These are phyloP conservation scores for Diphyllodes magnificus DNA, from an alignment of 2,113 vertebrate species.

Conservation along the genomic window DNA sequence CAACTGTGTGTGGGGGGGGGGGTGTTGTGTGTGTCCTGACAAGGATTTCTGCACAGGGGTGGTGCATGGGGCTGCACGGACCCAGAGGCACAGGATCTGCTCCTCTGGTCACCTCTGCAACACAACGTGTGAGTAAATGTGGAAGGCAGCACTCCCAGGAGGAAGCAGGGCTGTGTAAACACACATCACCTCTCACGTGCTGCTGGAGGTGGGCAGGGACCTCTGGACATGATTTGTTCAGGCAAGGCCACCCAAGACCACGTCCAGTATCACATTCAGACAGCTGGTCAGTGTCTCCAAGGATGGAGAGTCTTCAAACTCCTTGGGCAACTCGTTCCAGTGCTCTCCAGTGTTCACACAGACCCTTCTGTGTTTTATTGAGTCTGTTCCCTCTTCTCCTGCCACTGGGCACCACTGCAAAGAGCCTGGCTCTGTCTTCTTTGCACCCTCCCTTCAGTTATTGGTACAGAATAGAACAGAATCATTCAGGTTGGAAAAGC, in stretches of 20 bases:
- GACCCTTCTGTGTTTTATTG: rapidly evolving
- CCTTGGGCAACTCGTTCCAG: background rate
- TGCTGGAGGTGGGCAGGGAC: background rate
- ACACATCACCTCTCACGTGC: background rate
- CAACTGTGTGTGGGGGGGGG: rapidly evolving
- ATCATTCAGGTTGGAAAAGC: background rate
- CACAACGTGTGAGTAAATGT: background rate
- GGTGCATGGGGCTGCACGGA: rapidly evolving
- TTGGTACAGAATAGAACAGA: background rate
- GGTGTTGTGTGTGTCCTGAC: background rate
- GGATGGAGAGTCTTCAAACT: background rate
- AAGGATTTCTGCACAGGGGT: background rate
- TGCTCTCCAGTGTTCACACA: background rate
- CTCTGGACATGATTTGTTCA: background rate
- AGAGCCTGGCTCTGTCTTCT: background rate
- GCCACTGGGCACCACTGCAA: background rate
- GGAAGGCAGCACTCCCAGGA: background rate
- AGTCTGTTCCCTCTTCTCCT: background rate
- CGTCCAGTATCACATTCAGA: background rate
- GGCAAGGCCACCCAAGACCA: background rate
- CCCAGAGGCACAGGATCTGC: background rate
- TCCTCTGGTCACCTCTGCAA: background rate
- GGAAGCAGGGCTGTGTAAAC: background rate
- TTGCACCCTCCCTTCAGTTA: background rate
- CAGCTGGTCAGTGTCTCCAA: background rate